Base-by-base conservation (phyloP, 2,113 vertebrate species). In the Loxodonta africana region DNA sequence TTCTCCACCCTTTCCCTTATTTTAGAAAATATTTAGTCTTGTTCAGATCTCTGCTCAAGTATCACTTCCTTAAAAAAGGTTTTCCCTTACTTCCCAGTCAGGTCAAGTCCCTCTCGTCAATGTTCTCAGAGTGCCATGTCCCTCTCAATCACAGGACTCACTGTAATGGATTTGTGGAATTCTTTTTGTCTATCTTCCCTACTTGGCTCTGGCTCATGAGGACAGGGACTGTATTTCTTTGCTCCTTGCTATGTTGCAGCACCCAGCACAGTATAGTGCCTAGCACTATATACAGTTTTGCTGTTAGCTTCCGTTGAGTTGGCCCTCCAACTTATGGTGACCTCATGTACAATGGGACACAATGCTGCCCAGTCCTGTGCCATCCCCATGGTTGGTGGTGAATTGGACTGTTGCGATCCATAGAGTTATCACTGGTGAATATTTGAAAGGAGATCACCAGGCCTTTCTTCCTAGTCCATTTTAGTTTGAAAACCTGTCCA, bases 61-160 rank as follows among this genome's bases (percentile, higher is more conserved):
- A 53, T 62, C 8, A 21, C 7, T 69, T 76, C n/a, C 80, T 80
- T 26, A 20, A 51, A 62, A 51, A 91, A 93, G 67, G n/a, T 44
- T 91, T 82, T 77, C 14, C 46, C 51, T 90, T 18, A 15, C 57
- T 41, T 67, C 60, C 18, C 4, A 78, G 62, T 23, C 1, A 51
- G 78, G 48, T 44, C 65, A 83, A 33, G 20, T 60, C 44, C 41
- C 26, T 57, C 53, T 6, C 0, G 1, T 30, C 48, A 65, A 20
- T 14, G 4, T 15, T 80, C 41, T 62, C 12, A 3, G 83, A 48
- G 33, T 21, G 7, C 12, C 30, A 7, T 0, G 0, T 8, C 25
- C 60, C 37, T n/a, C 63, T 37, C 12, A 1, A 17, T 41, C 28
- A 60, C 6, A 46, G 51, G 11, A 28, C 28, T 94, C 37, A 15